Percentiles rank a stretch among this genome's conserved stretches.
These are phyloP conservation scores for Microplitis manilae DNA, from an alignment of 2,888 invertebrate genomes.

Conservation along the genomic window DNA sequence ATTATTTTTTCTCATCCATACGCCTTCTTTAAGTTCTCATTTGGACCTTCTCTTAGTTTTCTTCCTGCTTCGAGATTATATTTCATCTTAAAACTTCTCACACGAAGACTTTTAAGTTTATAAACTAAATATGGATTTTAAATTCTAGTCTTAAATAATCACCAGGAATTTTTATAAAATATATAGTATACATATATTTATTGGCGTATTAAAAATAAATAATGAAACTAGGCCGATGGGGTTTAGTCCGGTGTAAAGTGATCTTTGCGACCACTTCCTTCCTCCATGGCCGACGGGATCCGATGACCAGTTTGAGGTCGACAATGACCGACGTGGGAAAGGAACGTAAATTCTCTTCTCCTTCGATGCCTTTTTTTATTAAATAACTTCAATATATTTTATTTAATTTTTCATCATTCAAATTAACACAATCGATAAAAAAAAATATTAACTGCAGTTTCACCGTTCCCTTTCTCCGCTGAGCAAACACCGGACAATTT, in stretches of 20 bases:
- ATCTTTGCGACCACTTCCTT: slow-evolving; percentile 70
- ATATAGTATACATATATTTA: slow-evolving; percentile 20
- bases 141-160: slow-evolving; percentile 4
- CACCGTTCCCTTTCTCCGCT: neutral
- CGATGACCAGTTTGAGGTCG: slow-evolving; percentile 71
- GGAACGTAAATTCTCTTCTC: slow-evolving; percentile 60
- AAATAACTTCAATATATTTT: slow-evolving; percentile 1
- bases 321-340: slow-evolving; percentile 71
- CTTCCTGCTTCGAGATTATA: slow-evolving; percentile 34
- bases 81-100: slow-evolving; percentile 22
- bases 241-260: slow-evolving; percentile 62
- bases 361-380: slow-evolving; percentile 42
- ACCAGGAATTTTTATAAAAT: slow-evolving; percentile 14
- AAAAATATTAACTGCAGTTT: neutral
- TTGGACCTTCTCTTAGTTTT: slow-evolving; percentile 29
- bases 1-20: slow-evolving; percentile 26
- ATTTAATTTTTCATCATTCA: neutral
- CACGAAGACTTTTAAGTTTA: slow-evolving; percentile 25
- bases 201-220: slow-evolving; percentile 20
- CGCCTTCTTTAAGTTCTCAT: slow-evolving; percentile 36
- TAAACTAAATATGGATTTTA: slow-evolving; percentile 22
- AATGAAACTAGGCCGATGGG: slow-evolving; percentile 18
- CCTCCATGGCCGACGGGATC: slow-evolving; percentile 64
- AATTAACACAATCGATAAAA: too few relatives aligned
- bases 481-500: slow-evolving; percentile 28